These are phyloP conservation scores for Arge pagana DNA, from an alignment of 2,888 invertebrate genomes.

Conservation along the genomic window DNA sequence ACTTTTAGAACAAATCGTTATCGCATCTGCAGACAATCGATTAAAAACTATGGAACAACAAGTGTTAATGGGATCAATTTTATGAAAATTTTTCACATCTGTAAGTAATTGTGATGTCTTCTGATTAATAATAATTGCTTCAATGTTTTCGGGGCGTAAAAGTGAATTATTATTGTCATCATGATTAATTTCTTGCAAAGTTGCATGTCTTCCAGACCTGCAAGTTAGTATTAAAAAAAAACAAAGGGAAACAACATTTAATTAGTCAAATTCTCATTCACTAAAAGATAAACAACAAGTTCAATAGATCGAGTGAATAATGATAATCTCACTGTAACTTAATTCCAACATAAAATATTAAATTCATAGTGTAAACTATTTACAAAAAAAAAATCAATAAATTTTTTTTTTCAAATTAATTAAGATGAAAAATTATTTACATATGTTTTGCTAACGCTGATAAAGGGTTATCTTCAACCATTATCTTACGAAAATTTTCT, in stretches of 20 bases:
- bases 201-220: not conserved
- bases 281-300: no score
- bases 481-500: not conserved
- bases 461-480: not conserved
- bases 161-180: not conserved
- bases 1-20: constrained; percentile 6
- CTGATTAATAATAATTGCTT: not conserved
- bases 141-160: constrained; percentile 1
- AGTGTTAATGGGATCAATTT: not conserved
- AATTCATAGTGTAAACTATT: not conserved
- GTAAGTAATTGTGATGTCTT: constrained; percentile 2
- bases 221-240: constrained; percentile 1
- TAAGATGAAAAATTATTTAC: constrained; percentile 2
- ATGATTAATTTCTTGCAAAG: not conserved
- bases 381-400: not conserved
- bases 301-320: no score
- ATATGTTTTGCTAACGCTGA: constrained; percentile 5
- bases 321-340: no score
- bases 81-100: constrained; percentile 1
- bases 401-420: not conserved
- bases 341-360: no score
- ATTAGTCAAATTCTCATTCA: not conserved
- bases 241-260: not conserved
- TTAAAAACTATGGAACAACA: constrained; percentile 4
- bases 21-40: not conserved